Evolutionary conservation across 2,113 vertebrate genomes (phyloP).

Genomic region (Laticauda colubrina): DNA sequence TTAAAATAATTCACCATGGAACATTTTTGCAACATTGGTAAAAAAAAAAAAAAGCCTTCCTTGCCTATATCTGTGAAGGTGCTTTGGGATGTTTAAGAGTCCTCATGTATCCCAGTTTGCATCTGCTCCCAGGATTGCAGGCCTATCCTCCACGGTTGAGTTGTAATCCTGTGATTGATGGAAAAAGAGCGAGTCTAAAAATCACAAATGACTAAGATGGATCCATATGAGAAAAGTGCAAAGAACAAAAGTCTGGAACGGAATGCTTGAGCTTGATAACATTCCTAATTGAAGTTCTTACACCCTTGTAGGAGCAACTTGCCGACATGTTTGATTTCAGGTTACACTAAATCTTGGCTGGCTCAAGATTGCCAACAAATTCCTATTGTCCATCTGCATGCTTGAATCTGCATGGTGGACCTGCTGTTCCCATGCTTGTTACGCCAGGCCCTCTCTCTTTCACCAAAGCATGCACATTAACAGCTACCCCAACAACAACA

Average conservation of each 20-base stretch:
- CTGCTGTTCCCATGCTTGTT: not conserved
- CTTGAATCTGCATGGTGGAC: not conserved
- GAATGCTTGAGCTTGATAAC: not conserved
- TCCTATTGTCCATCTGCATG: not conserved
- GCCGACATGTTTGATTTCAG: not conserved
- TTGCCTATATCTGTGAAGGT: not conserved
- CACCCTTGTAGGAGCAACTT: not conserved
- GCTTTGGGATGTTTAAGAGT: not conserved
- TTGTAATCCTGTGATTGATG: not conserved
- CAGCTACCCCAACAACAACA: not conserved
- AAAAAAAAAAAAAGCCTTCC: not conserved
- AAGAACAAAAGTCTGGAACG: not conserved
- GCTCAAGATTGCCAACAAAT: not conserved
- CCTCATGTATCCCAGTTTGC: not conserved
- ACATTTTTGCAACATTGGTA: not conserved
- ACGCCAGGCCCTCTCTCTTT: not conserved
- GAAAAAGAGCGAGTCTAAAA: not conserved
- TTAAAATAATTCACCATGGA: not conserved
- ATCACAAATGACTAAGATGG: not conserved
- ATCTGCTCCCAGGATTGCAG: not conserved
- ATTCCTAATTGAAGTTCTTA: not conserved
- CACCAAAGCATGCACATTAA: fast-evolving
- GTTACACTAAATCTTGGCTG: not conserved
- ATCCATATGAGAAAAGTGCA: not conserved
- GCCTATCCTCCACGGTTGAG: not conserved